Conservation (phyloP, 2,797 vertebrate genomes). For the Hybognathus amarus region DNA sequence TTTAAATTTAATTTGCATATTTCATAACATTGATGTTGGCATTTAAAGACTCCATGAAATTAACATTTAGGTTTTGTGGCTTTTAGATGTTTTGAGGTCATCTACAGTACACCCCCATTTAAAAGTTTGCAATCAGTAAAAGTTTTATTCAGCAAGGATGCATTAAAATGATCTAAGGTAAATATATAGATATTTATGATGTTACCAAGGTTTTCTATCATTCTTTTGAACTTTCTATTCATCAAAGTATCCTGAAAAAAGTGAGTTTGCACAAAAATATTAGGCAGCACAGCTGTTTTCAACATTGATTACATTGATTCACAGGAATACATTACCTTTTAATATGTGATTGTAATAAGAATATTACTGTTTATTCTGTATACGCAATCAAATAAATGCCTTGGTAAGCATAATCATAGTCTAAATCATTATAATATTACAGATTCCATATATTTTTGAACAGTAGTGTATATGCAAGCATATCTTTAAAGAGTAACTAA, state of each 20-base stretch:
- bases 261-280: neutral
- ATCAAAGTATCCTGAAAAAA: neutral
- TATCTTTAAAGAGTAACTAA: no score
- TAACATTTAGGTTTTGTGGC: neutral
- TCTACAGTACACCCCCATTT: neutral
- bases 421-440: neutral
- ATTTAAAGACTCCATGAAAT: conserved; percentile 5
- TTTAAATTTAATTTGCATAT: conserved; percentile 31
- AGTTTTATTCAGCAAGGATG: neutral
- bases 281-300: neutral
- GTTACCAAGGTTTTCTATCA: neutral
- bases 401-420: neutral
- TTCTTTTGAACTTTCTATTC: neutral
- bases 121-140: neutral
- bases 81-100: neutral
- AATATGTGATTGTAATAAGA: neutral
- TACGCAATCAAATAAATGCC: neutral
- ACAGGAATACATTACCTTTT: neutral
- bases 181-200: neutral
- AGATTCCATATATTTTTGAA: neutral
- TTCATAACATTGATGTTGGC: neutral
- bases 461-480: neutral
- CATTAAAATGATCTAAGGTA: neutral
- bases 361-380: neutral
- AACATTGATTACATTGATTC: neutral